Evolutionary conservation across 2,797 vertebrate species (phyloP).

Genomic region (Danio albolineatus): DNA sequence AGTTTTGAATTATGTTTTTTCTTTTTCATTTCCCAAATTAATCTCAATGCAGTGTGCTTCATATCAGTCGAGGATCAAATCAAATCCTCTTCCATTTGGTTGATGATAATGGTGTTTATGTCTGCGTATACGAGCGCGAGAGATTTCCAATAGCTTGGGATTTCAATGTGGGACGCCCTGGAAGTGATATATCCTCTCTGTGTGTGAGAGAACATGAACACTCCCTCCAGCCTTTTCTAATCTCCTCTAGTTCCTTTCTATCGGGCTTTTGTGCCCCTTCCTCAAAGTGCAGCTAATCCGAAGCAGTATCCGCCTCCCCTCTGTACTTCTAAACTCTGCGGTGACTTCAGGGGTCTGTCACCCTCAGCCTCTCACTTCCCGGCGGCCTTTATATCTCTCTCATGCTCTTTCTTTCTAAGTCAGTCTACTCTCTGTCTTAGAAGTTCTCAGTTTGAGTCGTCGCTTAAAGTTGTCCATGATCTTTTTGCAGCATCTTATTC

Average conservation of each 20-base stretch:
- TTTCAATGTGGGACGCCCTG: conserved; percentile 44
- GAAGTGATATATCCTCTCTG: conserved; percentile 71
- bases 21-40: conserved; percentile 41
- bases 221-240: conserved; percentile 42
- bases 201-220: conserved; percentile 22
- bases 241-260: conserved; percentile 64
- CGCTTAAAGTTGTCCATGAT: conserved; percentile 34
- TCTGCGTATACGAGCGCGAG: not conserved
- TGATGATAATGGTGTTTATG: conserved; percentile 9
- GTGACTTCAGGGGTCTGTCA: conserved; percentile 7
- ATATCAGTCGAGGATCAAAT: conserved; percentile 46
- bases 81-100: conserved; percentile 54
- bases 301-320: conserved; percentile 65
- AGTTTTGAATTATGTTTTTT: conserved; percentile 38
- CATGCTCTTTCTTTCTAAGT: not conserved
- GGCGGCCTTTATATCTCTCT: not conserved
- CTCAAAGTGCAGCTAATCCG: conserved; percentile 71
- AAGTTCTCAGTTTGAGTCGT: not conserved
- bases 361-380: not conserved
- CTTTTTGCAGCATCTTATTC: conserved; percentile 53
- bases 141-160: conserved; percentile 5
- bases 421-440: not conserved
- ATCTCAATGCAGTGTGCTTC: conserved; percentile 27
- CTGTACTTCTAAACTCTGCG: conserved; percentile 35
- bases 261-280: conserved; percentile 70